Base-by-base conservation (phyloP, 2,113 vertebrate genomes). In the Oreocharis arfaki region DNA sequence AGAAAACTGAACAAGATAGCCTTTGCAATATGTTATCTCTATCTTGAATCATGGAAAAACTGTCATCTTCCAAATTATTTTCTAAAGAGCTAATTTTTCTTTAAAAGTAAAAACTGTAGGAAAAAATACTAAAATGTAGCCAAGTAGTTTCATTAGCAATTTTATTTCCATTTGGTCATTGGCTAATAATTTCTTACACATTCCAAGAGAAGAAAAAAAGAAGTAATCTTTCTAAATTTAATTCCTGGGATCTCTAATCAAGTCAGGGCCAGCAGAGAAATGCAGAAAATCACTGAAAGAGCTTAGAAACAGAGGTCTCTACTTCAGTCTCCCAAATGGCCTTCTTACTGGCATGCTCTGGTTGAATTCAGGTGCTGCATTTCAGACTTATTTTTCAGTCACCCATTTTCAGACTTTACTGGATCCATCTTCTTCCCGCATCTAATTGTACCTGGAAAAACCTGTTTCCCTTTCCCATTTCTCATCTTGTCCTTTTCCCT, bases 351-450 rank as follows among this genome's bases (percentile, higher is more conserved):
- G 11, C 11, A 30, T 41, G 8, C 15, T 68, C 15, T 30, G 19
- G 21, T 76, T 47, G 1, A 2, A 59, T 57, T 39, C 28, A 52
- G 39, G 9, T 0, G 0, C 26, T 60, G 28, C 2, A 1, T 35
- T 27, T 53, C 74, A 37, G 22, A 24, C 33, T 42, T 2, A 0
- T 47, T 83, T 79, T 76, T 37, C 73, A 59, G 59, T 7, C 41
- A 60, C 13, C 1, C 2, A 0, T 76, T 80, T 35, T 39, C 56
- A 60, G 21, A 28, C 39, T 83, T 77, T 37, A 46, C 6, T 47
- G 53, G 33, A 79, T 33, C 20, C 16, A 33, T 47, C 63, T 47
- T 77, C 28, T 33, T 70, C 10, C 15, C 0, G 0, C 21, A 74
- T 83, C 24, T 85, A 50, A 46, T 9, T 55, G 19, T 37, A 67